phyloP scores from a whole-genome alignment of 1,140 invertebrate species.

The Caenorhabditis latens region DNA sequence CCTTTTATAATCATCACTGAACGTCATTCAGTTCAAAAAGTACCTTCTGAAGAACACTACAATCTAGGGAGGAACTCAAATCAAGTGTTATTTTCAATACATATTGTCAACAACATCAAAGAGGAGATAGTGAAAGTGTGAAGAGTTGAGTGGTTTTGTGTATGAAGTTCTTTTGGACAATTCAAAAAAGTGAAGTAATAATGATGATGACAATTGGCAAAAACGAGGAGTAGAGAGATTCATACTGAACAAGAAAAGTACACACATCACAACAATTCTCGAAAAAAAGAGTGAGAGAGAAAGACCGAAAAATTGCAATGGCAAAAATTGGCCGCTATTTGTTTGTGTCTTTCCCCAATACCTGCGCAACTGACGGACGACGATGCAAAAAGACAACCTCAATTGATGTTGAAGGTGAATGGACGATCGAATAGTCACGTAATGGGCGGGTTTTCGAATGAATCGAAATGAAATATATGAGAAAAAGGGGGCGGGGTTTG shows the following conservation, averaged over 20 bases:
- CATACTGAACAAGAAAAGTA: neutral
- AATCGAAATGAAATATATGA: too few relatives aligned
- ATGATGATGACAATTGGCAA: neutral
- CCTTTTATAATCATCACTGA: neutral
- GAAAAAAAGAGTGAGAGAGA: neutral
- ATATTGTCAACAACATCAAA: neutral
- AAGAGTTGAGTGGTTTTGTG: neutral
- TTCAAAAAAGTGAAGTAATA: constrained; percentile 8
- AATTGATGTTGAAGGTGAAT: neutral
- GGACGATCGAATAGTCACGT: neutral
- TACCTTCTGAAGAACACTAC: neutral
- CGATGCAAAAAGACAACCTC: neutral
- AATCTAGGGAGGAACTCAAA: neutral
- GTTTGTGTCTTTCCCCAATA: constrained; percentile 1
- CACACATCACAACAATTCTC: neutral
- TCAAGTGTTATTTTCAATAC: constrained; percentile 3
- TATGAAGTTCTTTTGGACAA: neutral
- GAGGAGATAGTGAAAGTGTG: neutral
- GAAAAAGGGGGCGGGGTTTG: too few relatives aligned
- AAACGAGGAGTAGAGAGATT: neutral
- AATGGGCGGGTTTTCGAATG: neutral
- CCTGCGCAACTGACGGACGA: neutral
- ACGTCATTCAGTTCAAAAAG: constrained; percentile 9
- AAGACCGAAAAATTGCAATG: neutral
- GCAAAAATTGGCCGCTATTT: constrained; percentile 55